Evolutionary conservation across 2,888 invertebrate genomes (phyloP), one percentile per base, ranked within the genome.

Genomic region (Agrotis ipsilon): DNA sequence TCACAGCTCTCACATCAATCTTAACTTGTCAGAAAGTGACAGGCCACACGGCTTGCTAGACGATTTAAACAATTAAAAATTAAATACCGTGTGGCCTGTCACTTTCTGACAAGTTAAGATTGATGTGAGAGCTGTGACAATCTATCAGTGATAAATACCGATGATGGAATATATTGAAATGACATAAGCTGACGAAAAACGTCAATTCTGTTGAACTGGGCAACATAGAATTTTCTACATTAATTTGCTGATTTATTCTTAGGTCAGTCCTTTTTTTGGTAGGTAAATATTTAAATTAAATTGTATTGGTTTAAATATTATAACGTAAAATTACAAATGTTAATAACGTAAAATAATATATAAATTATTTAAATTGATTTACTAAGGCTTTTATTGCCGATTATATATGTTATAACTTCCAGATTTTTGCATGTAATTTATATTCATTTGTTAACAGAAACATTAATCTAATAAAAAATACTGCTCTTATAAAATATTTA

Each of bases 61-160:
- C n/a, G n/a, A n/a, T n/a, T n/a, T n/a, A n/a, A n/a, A n/a, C n/a
- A n/a, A n/a, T n/a, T n/a, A n/a, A n/a, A n/a, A n/a, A n/a, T n/a
- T n/a, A n/a, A n/a, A n/a, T n/a, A n/a, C n/a, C 46, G 65, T 32
- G 14, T 59, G 46, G 9, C 9, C 21, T 60, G 55, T 72, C 65
- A 73, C 61, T 85, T 80, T 63, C 72, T 82, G 86, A 86, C 86
- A 80, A 81, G 72, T 72, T 80, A 68, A 78, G 82, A 88, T 84
- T 82, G 78, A 84, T 83, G 49, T 55, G 14, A 55, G n/a, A 3
- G 55, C 13, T 0, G 32, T 55, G 55, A 32, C 55, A 54, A 27
- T 52, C 27, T 32, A n/a, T 54, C n/a, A 54, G 13, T 13, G 13
- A 54, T 27, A 54, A n/a, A n/a, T 54, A n/a, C 9, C 11, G 39